Evolutionary conservation across 2,797 vertebrate genomes (phyloP), one percentile per base, ranked within the genome.

Genomic region (Dryobates pubescens): DNA sequence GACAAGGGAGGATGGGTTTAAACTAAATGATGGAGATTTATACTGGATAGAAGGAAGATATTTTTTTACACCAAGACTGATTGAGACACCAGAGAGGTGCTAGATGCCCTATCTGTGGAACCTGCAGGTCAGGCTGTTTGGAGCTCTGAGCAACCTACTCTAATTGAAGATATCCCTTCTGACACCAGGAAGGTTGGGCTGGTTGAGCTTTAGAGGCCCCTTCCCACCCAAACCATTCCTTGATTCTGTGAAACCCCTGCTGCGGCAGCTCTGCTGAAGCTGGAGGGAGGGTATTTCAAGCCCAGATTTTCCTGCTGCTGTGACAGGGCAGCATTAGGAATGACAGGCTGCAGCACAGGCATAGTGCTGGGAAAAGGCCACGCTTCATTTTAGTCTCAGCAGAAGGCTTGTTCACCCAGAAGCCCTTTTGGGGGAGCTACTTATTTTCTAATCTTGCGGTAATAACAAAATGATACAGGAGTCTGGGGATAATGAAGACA

Each of bases 341-440:
- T 0, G 3, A n/a, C 10, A 63, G 72, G n/a, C 67, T 65, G 49
- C 22, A 10, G 13, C 49, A 51, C 23, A 24, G 6, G 32, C 30
- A 11, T 1, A 56, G 58, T n/a, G 0, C 4, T 26, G 72, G 53
- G 76, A 27, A 80, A 81, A 81, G 32, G 65, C 67, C 91, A 6
- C 43, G 4, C 63, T 93, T 87, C 29, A 1, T 74, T 74, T 92
- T 78, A 13, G 63, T 91, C 77, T 41, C 49, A 36, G 4, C 51
- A 56, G 88, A 73, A 89, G 88, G 89, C 89, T 91, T 94, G 87
- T 95, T 96, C 87, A 78, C 77, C 26, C 70, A 85, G 81, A 80
- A 96, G 90, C 54, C 96, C 95, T 96, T 96, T 93, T 80, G 95
- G 93, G 92, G 95, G 94, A 94, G 96, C 94, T 89, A 94, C 95